phyloP scores from a whole-genome alignment of 2,797 vertebrate genomes.

The Harpagifer antarcticus region DNA sequence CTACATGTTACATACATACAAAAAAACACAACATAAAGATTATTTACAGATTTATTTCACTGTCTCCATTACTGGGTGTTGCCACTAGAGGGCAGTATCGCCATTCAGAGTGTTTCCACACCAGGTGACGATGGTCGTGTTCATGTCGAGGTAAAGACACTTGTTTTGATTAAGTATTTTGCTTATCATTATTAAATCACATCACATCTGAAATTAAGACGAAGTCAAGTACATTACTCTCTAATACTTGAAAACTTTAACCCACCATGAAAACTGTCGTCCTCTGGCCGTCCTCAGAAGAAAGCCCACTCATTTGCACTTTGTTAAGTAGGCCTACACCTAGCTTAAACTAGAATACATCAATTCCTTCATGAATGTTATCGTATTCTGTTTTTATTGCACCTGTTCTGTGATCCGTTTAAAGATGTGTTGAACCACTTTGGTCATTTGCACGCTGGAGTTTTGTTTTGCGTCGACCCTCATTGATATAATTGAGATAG shows the following conservation, averaged over 20 bases:
- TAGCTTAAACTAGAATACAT: neutral
- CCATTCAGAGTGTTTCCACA: conserved; percentile 27
- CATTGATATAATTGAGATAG: neutral
- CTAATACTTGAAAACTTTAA: neutral
- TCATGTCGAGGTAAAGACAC: neutral
- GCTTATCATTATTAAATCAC: neutral
- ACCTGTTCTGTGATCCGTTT: neutral
- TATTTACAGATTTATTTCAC: too few species aligned
- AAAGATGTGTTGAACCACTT: neutral
- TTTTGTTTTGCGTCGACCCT: neutral
- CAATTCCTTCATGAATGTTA: neutral
- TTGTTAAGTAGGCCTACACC: neutral
- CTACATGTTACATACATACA: too few species aligned
- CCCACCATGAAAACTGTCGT: neutral
- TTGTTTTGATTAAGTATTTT: neutral
- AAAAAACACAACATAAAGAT: too few species aligned
- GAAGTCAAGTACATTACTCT: neutral
- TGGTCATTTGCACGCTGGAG: neutral
- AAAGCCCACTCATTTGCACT: neutral
- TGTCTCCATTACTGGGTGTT: neutral
- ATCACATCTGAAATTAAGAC: neutral
- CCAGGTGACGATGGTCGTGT: neutral
- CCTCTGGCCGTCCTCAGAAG: neutral
- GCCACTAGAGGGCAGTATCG: conserved; percentile 62
- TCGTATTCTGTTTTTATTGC: neutral